Percentiles rank a stretch among this genome's conserved stretches.
phyloP scores from a whole-genome alignment of 2,888 invertebrate genomes.

The Galerucella nymphaeae region DNA sequence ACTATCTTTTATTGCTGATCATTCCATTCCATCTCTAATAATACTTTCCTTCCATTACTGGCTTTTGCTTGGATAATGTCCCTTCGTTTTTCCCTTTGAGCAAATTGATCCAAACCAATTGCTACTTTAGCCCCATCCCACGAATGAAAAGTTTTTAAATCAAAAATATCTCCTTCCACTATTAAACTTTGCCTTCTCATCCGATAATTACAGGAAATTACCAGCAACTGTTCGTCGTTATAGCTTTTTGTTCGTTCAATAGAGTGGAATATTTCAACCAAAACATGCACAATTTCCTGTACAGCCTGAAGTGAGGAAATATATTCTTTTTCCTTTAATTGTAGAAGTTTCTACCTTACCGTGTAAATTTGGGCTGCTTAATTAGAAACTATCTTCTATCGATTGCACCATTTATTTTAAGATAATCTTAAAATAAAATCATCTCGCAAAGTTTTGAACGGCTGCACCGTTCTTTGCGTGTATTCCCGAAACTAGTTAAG shows the following conservation, averaged over 20 bases:
- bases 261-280: neutral
- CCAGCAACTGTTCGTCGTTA: neutral
- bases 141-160: constrained; percentile 1
- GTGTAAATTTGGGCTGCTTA: too few relatives aligned
- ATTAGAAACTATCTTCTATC: too few relatives aligned
- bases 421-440: too few relatives aligned
- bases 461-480: too few relatives aligned
- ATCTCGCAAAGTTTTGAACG: too few relatives aligned
- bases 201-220: neutral
- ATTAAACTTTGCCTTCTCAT: constrained; percentile 1
- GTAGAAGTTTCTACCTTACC: too few relatives aligned
- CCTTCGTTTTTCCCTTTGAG: constrained; percentile 27
- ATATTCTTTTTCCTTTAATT: neutral
- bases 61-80: constrained; percentile 18
- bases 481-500: too few relatives aligned
- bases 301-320: neutral
- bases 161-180: neutral
- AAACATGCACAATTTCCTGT: neutral
- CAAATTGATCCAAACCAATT: constrained; percentile 28
- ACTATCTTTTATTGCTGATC: constrained; percentile 25
- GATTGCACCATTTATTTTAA: too few relatives aligned
- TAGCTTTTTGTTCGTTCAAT: neutral
- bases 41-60: constrained; percentile 27
- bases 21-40: constrained; percentile 26
- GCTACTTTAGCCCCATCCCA: neutral